A percentile compares a stretch with the other conserved stretches of the same genome.
Evolutionary conservation across 2,888 invertebrate genomes (phyloP).

Genomic region (Sesamia inferens): DNA sequence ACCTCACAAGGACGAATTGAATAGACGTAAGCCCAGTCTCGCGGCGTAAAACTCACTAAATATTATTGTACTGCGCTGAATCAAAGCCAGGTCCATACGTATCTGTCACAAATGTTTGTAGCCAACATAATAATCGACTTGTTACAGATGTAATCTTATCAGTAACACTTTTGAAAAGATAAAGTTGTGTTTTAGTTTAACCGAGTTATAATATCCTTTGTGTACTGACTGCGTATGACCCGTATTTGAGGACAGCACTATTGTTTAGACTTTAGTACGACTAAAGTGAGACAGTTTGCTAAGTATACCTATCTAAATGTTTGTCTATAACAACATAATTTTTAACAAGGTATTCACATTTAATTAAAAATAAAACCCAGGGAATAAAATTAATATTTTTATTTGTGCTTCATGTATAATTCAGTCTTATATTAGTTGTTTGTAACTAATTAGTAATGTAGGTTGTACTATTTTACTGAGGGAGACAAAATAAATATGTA

Average conservation of each 20-base stretch:
- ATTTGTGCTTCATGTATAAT: slow-evolving; percentile 2
- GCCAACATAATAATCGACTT: slow-evolving; percentile 44
- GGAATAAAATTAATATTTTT: slow-evolving; percentile 8
- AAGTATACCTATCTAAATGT: not conserved
- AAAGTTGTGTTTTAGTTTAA: slow-evolving; percentile 15
- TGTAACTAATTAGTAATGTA: too few species aligned
- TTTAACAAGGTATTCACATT: not conserved
- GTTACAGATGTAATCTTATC: slow-evolving; percentile 23
- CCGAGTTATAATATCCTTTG: slow-evolving; percentile 48
- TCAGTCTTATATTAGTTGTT: slow-evolving; percentile 21
- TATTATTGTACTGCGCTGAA: slow-evolving; percentile 50
- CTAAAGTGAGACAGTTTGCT: slow-evolving; percentile 28
- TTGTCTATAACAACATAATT: too few species aligned
- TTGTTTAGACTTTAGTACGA: slow-evolving; percentile 35
- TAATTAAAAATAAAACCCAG: slow-evolving; percentile 10
- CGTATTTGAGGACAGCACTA: slow-evolving; percentile 32
- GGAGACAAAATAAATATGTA: too few species aligned
- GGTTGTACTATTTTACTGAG: too few species aligned
- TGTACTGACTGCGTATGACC: slow-evolving; percentile 32
- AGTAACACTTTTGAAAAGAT: not conserved
- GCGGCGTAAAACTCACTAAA: slow-evolving; percentile 68
- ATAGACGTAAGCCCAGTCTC: slow-evolving; percentile 62
- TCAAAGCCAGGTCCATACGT: slow-evolving; percentile 52
- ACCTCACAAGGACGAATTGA: slow-evolving; percentile 50
- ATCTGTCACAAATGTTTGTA: slow-evolving; percentile 52